Evolutionary conservation across 1,140 invertebrate genomes (phyloP).

Genomic region (Adelges cooleyi): DNA sequence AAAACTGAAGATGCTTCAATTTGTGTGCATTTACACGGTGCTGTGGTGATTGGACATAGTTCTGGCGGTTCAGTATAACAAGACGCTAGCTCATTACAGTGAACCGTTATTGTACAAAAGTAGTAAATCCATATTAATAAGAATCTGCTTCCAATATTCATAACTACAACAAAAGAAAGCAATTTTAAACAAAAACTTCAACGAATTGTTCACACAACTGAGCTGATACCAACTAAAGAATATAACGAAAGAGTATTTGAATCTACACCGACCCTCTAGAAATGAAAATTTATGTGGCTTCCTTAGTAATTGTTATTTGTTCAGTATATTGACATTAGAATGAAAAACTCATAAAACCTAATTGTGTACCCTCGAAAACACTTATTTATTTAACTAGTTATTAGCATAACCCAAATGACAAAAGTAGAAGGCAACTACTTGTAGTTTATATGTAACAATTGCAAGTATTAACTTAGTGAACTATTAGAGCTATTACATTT

Average conservation of each 20-base stretch:
- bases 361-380: too few relatives aligned
- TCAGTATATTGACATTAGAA: background rate
- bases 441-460: too few relatives aligned
- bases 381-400: too few relatives aligned
- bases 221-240: background rate
- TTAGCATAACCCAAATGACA: too few relatives aligned
- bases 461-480: too few relatives aligned
- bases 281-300: background rate
- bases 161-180: background rate
- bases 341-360: background rate
- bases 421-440: too few relatives aligned
- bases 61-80: constrained; percentile 3
- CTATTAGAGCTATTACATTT: too few relatives aligned
- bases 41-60: background rate
- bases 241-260: background rate
- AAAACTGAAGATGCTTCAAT: background rate
- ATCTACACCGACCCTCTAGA: background rate
- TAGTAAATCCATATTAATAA: background rate
- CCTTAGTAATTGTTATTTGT: background rate
- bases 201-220: background rate
- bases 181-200: background rate
- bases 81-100: constrained; percentile 2
- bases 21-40: constrained; percentile 2
- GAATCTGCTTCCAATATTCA: background rate
- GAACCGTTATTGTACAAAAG: background rate